Base-by-base conservation (phyloP, 2,797 vertebrate genomes). In the Pipistrellus pipistrellus region DNA sequence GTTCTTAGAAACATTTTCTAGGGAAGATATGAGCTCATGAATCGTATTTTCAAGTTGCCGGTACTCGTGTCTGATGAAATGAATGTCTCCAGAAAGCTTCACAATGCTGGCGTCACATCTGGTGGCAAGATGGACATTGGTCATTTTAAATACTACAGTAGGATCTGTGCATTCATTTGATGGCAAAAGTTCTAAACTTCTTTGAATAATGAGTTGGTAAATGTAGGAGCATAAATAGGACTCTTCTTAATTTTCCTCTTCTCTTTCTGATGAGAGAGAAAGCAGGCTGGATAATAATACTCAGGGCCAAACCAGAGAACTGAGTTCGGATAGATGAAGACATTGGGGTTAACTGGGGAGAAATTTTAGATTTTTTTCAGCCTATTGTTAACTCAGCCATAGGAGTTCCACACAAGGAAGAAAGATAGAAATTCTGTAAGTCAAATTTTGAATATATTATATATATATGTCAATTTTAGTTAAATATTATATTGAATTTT, bases 91-190 rank as follows among this genome's bases (percentile, higher is more conserved):
- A 0, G 98, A 98, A 86, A 99, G 98, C 96, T 98, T 98, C 32
- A 97, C 90, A 4, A 99, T 98, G 96, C 98, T 98, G 80, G 98
- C 98, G 96, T 99, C 99, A 82, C 99, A 99, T 96, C 99, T 98
- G 94, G 87, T 85, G 93, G 3, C 12, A 77, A 97, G 96, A 62
- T 6, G 32, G 68, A 96, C 87, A 94, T 0, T 18, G 71, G 14
- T 18, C 83, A 71, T 30, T 90, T 91, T 41, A 62, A 88, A 68
- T 41, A 57, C 25, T 75, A n/a, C 18, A 41, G n/a, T 69, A 85
- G 23, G 21, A 23, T 20, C 18, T 71, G 15, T 11, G 23, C 3
- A 15, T 89, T 88, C 13, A 30, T 72, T 76, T 73, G 25, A 46
- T 46, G 69, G 20, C 23, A 27, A 69, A 85, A 38, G 3, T 90